Percentiles rank a stretch among this genome's conserved stretches.
These are phyloP conservation scores for Leptosomus discolor DNA, from an alignment of 2,113 vertebrate species.

Conservation along the genomic window DNA sequence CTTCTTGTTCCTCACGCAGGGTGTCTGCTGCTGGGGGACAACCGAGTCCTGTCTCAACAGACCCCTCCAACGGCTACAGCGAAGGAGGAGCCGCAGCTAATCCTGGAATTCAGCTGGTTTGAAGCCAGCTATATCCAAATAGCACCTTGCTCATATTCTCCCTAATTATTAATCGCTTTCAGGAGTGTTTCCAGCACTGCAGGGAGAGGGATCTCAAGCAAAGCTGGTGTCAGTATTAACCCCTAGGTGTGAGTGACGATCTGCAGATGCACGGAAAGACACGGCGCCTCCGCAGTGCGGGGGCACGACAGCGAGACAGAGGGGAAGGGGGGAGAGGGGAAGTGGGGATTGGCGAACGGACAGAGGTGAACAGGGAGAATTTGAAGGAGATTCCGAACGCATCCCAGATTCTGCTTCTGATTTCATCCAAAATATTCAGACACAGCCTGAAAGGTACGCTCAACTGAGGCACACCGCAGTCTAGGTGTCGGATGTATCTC, in stretches of 20 bases:
- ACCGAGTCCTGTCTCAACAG: not conserved
- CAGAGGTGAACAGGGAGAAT: not conserved
- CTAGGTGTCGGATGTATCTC: not conserved
- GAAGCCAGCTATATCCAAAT: not conserved
- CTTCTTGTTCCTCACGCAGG: not conserved
- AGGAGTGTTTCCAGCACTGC: not conserved
- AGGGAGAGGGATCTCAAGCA: not conserved
- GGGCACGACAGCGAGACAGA: no score
- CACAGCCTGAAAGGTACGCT: fast-evolving
- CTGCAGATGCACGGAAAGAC: not conserved
- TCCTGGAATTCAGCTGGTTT: not conserved
- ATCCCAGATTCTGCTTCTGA: not conserved
- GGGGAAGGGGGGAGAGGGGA: not conserved
- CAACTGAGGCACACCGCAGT: not conserved
- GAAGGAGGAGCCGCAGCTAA: not conserved
- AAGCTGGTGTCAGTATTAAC: not conserved
- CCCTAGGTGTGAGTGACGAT: fast-evolving
- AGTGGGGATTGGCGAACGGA: not conserved
- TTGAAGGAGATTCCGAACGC: not conserved
- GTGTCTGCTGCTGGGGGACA: not conserved
- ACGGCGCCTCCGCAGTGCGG: not conserved
- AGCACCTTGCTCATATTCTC: not conserved
- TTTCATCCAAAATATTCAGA: not conserved
- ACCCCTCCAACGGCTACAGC: fast-evolving
- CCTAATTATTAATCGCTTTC: not conserved